Percentiles rank a stretch among this genome's conserved stretches.
These are phyloP conservation scores for Pampus argenteus DNA, from an alignment of 2,797 vertebrate species.

Conservation along the genomic window DNA sequence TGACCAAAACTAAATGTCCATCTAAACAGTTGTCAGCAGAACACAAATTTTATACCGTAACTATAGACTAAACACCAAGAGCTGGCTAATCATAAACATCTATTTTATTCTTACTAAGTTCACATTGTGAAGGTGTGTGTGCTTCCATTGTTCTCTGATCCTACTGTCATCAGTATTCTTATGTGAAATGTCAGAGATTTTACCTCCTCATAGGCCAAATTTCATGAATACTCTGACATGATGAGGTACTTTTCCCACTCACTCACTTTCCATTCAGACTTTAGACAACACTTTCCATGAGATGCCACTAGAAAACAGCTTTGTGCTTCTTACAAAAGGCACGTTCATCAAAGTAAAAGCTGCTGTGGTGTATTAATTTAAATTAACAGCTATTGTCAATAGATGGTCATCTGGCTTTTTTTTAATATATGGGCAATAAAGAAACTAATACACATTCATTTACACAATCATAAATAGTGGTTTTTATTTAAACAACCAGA, in stretches of 20 bases:
- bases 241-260: neutral
- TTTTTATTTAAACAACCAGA: too few species aligned
- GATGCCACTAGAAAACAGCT: neutral
- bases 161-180: neutral
- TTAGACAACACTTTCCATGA: slow-evolving; percentile 27
- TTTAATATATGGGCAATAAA: slow-evolving; percentile 1
- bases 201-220: neutral
- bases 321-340: neutral
- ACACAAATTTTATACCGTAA: neutral
- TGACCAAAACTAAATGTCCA: neutral
- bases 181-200: slow-evolving; percentile 1
- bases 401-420: neutral
- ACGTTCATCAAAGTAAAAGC: neutral
- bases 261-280: slow-evolving; percentile 27
- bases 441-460: neutral
- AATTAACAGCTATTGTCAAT: neutral
- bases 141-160: slow-evolving; percentile 23
- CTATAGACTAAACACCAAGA: neutral
- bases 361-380: neutral
- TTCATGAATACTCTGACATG: neutral
- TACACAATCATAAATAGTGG: too few species aligned
- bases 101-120: neutral
- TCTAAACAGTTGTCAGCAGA: neutral
- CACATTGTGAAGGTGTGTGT: neutral
- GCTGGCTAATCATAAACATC: neutral